Evolutionary conservation across 2,797 vertebrate genomes (phyloP).

Genomic region (Brotula barbata): DNA sequence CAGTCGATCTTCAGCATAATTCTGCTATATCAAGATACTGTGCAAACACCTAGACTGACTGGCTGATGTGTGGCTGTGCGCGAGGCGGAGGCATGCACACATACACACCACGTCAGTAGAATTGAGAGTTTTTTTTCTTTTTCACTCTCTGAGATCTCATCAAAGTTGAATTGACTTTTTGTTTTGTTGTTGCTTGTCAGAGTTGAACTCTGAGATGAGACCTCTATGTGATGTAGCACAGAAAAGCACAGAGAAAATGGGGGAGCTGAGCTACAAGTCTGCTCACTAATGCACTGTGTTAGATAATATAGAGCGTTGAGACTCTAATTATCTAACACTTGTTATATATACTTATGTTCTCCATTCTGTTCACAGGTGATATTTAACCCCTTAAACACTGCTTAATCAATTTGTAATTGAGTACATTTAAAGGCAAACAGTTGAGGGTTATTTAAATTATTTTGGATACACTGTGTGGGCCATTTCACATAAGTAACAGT

Average conservation of each 20-base stretch:
- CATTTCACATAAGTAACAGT: too few species aligned
- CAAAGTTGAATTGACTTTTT: conserved; percentile 68
- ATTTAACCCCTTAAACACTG: too few species aligned
- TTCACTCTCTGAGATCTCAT: conserved; percentile 53
- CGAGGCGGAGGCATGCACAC: conserved; percentile 9
- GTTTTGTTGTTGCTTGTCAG: conserved; percentile 53
- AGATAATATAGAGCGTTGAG: not conserved
- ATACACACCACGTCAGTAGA: conserved; percentile 2
- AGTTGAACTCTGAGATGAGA: conserved; percentile 39
- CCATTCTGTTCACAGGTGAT: not conserved
- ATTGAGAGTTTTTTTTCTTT: conserved; percentile 7
- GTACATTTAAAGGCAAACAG: too few species aligned
- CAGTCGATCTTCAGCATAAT: conserved; percentile 63
- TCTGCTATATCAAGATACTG: conserved; percentile 55
- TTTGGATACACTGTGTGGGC: too few species aligned
- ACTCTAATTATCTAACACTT: not conserved
- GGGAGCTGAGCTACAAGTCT: conserved; percentile 17
- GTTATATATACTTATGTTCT: not conserved
- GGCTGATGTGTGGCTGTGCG: conserved; percentile 1
- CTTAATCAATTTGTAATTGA: too few species aligned
- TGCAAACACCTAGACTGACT: conserved; percentile 42
- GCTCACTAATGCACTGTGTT: conserved; percentile 42
- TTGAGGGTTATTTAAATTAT: too few species aligned
- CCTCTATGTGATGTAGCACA: conserved; percentile 21
- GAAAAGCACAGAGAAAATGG: conserved; percentile 40